These are phyloP conservation scores for Myrmophylax atrothorax DNA, from an alignment of 2,113 vertebrate genomes.

Conservation along the genomic window DNA sequence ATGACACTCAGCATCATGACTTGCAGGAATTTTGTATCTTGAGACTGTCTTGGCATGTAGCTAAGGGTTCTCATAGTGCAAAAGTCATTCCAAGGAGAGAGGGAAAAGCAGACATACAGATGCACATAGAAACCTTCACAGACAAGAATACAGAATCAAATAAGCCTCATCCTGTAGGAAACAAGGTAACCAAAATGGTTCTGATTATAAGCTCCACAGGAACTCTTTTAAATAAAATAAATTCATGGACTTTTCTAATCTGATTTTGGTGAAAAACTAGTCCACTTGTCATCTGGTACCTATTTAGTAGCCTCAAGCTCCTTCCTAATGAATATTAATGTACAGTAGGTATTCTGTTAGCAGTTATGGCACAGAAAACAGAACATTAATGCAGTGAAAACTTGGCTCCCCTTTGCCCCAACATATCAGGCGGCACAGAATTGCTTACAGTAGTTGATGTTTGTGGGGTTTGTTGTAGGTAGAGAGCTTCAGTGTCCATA, in stretches of 20 bases:
- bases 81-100: neutral
- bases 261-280: neutral
- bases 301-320: neutral
- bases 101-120: neutral
- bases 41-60: neutral
- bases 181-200: neutral
- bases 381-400: neutral
- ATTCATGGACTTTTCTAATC: neutral
- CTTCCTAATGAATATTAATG: neutral
- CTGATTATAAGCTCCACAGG: neutral
- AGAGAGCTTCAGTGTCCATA: neutral
- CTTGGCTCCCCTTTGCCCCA: neutral
- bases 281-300: neutral
- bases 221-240: neutral
- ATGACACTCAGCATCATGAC: neutral
- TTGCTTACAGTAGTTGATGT: neutral
- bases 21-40: neutral
- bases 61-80: neutral
- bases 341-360: neutral
- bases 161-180: neutral
- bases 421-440: neutral
- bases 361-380: neutral
- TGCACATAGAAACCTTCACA: neutral
- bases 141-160: neutral
- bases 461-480: neutral